Conservation (phyloP, 2,113 vertebrate species). For the Nothoprocta perdicaria region DNA sequence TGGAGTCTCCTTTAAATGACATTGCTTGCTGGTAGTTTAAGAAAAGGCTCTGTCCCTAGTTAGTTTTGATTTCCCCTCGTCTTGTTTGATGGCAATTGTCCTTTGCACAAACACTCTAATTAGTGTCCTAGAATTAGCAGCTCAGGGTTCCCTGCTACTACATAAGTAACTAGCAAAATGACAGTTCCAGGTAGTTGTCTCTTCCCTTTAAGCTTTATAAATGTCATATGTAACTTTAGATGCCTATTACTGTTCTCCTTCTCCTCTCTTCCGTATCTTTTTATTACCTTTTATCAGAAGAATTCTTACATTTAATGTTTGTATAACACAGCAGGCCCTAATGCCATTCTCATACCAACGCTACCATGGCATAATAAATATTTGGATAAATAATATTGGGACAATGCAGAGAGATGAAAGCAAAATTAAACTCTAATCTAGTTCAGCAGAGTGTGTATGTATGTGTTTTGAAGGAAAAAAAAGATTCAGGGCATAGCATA, state of each 20-base stretch:
- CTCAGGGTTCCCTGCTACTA: background rate
- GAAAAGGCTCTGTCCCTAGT: background rate
- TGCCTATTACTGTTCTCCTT: background rate
- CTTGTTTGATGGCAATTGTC: background rate
- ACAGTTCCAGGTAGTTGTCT: background rate
- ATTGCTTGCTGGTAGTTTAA: constrained; percentile 18
- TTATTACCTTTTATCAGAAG: constrained; percentile 47
- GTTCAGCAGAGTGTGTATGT: background rate
- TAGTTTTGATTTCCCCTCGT: background rate
- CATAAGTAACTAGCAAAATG: constrained; percentile 16
- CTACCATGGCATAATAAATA: constrained; percentile 18
- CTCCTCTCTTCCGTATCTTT: constrained; percentile 34
- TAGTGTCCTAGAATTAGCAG: background rate
- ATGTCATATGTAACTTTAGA: constrained; percentile 29
- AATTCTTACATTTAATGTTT: constrained; percentile 45
- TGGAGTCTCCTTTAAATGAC: constrained; percentile 49
- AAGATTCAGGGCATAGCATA: background rate
- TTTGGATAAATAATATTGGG: constrained; percentile 29
- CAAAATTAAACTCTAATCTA: constrained; percentile 18
- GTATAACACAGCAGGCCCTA: constrained; percentile 8
- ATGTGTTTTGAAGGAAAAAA: background rate
- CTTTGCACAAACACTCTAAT: background rate
- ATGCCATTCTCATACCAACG: constrained; percentile 5
- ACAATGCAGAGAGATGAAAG: background rate
- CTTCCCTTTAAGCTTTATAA: constrained; percentile 14